phyloP scores from a whole-genome alignment of 2,113 vertebrate species.

The Colius striatus region DNA sequence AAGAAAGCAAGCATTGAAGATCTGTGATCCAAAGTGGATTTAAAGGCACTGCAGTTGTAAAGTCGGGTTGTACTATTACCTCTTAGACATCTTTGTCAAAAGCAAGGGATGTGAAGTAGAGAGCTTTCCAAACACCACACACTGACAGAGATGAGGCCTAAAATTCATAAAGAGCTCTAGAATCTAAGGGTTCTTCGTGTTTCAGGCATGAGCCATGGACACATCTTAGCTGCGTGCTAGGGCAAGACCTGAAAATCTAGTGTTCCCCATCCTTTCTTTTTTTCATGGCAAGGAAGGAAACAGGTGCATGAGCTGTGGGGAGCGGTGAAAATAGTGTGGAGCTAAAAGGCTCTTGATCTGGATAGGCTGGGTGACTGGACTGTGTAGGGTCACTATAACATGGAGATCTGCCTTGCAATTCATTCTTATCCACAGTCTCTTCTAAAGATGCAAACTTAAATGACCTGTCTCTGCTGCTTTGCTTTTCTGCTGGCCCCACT shows the following conservation, averaged over 20 bases:
- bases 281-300: not conserved
- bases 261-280: not conserved
- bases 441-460: not conserved
- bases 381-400: not conserved
- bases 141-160: not conserved
- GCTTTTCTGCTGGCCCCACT: not conserved
- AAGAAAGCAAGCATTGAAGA: not conserved
- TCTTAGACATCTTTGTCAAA: not conserved
- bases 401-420: not conserved
- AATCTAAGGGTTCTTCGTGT: not conserved
- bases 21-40: not conserved
- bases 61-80: not conserved
- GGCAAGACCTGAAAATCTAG: not conserved
- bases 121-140: not conserved
- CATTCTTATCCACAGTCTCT: not conserved
- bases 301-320: not conserved
- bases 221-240: not conserved
- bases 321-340: not conserved
- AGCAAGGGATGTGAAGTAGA: not conserved
- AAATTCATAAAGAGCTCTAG: not conserved
- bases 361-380: not conserved
- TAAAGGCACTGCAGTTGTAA: not conserved
- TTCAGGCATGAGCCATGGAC: not conserved
- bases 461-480: not conserved
- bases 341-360: not conserved